A percentile compares a stretch with the other conserved stretches of the same genome.
Conservation (phyloP, 2,888 invertebrate species). For the Nomada fabriciana region DNA sequence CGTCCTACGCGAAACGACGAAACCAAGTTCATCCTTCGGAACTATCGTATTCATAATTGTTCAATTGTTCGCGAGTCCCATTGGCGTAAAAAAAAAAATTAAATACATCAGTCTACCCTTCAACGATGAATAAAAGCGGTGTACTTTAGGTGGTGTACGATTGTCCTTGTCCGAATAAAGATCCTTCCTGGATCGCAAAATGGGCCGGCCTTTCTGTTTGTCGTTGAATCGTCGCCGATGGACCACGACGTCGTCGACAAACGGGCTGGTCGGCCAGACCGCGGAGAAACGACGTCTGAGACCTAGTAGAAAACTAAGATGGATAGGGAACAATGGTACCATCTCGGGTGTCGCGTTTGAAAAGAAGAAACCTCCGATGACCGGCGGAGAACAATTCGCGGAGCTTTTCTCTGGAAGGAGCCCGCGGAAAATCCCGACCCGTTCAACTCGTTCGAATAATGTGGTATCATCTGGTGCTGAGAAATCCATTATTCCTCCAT, state of each 20-base stretch:
- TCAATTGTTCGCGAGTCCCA: no score
- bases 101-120: no score
- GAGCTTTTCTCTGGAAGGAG: constrained; percentile 54
- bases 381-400: constrained; percentile 52
- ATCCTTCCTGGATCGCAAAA: constrained; percentile 33
- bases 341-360: constrained; percentile 52
- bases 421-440: constrained; percentile 51
- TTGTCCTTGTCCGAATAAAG: constrained; percentile 21
- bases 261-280: neutral
- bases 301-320: constrained; percentile 26
- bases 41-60: no score
- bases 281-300: constrained; percentile 41
- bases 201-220: constrained; percentile 25
- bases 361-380: neutral
- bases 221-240: neutral
- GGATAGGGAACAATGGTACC: constrained; percentile 56
- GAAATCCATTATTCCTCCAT: constrained; percentile 65
- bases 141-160: neutral
- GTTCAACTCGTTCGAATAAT: constrained; percentile 56
- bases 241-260: constrained; percentile 12
- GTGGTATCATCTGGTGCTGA: constrained; percentile 61
- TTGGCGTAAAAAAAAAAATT: no score
- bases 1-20: no score
- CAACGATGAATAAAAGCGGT: neutral
- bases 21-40: no score